Evolutionary conservation across 2,797 vertebrate genomes (phyloP), one percentile per base, ranked within the genome.

Genomic region (Lagocephalus sceleratus): DNA sequence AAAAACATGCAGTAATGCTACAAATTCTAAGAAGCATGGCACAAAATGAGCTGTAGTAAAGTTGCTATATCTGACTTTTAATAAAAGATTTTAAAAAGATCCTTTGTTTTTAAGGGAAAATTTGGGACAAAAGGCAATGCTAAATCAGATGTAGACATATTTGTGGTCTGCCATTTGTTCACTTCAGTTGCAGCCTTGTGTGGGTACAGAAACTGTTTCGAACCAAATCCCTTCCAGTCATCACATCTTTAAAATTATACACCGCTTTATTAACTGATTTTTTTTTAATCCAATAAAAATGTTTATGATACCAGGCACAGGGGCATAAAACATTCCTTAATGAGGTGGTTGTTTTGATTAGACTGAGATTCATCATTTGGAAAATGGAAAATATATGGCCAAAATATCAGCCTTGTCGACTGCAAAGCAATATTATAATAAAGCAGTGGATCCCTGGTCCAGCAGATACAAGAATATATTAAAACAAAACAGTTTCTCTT

Each of bases 401-500:
- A 41, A 41, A 41, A 41, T 17, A 41, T 5, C n/a, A 41, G 14
- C 5, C 5, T 41, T 3, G 6, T 41, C 46, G 2, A 54, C 38
- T 63, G 48, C 32, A 43, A 59, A 51, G 35, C n/a, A 32, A 51
- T 35, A 71, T 73, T 46, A 68, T 61, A 70, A 69, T n/a, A 8
- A 20, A 21, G 54, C 42, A 42, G 43, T 44, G 40, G 68, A 69
- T 74, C 77, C 59, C 48, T 38, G 66, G 67, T 32, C 16, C 42
- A 59, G 53, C 48, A 58, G 60, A 62, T 49, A 73, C 66, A 52
- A 43, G 63, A 51, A 41, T 57, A 39, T 64, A 82, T 68, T 60
- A 74, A 73, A 85, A 76, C 62, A 83, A 70, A 81, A 76, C 42
- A 54, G 39, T 62, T 73, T 69, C 63, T 77, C 56, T 83, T 69